Evolutionary conservation across 2,797 vertebrate species (phyloP), one percentile per base, ranked within the genome.

Genomic region (Micromesistius poutassou): DNA sequence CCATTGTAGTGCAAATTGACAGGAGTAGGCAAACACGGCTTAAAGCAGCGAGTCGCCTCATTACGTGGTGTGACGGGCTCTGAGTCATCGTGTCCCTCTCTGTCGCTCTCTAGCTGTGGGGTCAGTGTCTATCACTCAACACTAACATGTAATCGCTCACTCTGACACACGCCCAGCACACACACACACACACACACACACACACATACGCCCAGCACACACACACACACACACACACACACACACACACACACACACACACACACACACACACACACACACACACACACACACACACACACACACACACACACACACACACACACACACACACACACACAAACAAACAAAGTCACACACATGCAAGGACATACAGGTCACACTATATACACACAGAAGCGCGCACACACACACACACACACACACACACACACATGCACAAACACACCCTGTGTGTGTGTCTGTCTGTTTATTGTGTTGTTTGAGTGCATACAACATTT

Each of bases 51-150:
- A 74, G 73, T 79, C 81, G 75, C 76, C 77, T 83, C 74, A 86
- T 89, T 82, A 77, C 85, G 72, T 80, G 79, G 73, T 36, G 77
- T 81, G 72, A 82, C 81, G 80, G 42, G 2, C 4, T 30, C 72
- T 79, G 36, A 76, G 50, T 75, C 75, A 50, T 14, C 46, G 16
- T 50, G 46, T 50, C 46, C 16, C 46, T 16, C 13, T 16, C 46
- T 8, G 50, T 55, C 50, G 46, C 50, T n/a, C 50, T n/a, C 50
- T 5, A n/a, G 22, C 50, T 55, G 50, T 5, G 4, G 22, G 50
- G 50, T 55, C 50, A n/a, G 50, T 55, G 50, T 55, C 50, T n/a
- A 5, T 55, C 50, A 22, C 19, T 50, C 13, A 50, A 19, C 46
- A 50, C 46, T 50, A 14, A 6, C 50, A 14, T 22, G 1, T 22